phyloP scores from a whole-genome alignment of 2,888 invertebrate species.

The Chirona hameri region DNA sequence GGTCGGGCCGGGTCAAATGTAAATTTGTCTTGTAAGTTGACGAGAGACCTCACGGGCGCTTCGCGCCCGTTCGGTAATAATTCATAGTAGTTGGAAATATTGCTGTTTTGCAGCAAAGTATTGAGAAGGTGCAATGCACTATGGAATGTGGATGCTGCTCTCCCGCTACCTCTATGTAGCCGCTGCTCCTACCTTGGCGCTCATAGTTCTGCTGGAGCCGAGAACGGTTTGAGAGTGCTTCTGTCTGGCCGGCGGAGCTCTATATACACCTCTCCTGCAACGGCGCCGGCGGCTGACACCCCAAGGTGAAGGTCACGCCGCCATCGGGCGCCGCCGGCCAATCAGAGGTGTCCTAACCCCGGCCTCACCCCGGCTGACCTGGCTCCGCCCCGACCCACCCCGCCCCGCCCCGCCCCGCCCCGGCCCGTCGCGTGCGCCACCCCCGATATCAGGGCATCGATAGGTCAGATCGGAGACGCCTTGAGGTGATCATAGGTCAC shows the following conservation, averaged over 20 bases:
- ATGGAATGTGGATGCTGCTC: too few species aligned
- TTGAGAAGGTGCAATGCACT: too few species aligned
- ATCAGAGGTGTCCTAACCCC: background rate
- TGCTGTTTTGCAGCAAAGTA: too few species aligned
- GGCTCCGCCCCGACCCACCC: background rate
- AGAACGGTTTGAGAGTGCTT: background rate
- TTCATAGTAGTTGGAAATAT: too few species aligned
- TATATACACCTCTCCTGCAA: background rate
- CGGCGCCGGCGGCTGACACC: background rate
- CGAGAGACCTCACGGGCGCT: too few species aligned
- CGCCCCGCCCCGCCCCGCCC: background rate
- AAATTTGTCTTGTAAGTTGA: too few species aligned
- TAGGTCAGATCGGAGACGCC: background rate
- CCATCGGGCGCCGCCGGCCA: background rate
- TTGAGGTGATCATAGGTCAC: background rate
- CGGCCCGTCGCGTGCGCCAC: background rate
- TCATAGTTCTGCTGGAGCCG: background rate
- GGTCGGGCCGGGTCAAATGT: too few species aligned
- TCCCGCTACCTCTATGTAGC: too few species aligned
- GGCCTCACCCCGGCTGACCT: too few species aligned
- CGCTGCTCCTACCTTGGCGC: background rate
- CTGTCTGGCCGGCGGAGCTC: background rate
- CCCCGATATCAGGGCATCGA: background rate
- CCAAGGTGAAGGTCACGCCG: background rate
- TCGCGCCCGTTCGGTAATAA: too few species aligned